These are phyloP conservation scores for Sepiola atlantica DNA, from an alignment of 2,888 invertebrate genomes.

Conservation along the genomic window DNA sequence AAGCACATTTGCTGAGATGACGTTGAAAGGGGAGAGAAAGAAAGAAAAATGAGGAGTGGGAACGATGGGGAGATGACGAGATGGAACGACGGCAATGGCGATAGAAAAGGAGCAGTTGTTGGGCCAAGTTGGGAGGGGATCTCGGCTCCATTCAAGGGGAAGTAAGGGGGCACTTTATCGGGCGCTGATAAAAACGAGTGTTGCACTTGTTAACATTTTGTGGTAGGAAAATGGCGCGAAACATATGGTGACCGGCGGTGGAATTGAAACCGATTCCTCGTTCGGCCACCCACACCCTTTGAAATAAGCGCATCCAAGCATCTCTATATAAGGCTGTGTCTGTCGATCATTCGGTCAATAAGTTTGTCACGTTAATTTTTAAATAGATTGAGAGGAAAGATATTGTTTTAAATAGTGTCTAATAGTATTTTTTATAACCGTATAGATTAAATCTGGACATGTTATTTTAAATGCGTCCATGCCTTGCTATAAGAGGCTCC, in stretches of 20 bases:
- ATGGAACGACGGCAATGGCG: background rate
- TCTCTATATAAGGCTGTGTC: too few relatives aligned
- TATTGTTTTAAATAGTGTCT: too few relatives aligned
- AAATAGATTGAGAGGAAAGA: too few relatives aligned
- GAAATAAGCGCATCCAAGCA: too few relatives aligned
- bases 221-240: background rate
- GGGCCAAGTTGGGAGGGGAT: background rate
- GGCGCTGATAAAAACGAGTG: constrained; percentile 2
- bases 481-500: too few relatives aligned
- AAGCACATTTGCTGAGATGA: background rate
- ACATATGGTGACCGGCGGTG: background rate
- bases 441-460: too few relatives aligned
- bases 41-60: background rate
- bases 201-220: background rate
- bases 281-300: background rate
- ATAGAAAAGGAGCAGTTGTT: background rate
- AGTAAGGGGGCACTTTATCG: background rate
- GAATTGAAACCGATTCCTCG: background rate
- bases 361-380: too few relatives aligned
- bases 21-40: background rate
- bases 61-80: background rate
- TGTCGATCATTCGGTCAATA: too few relatives aligned
- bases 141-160: background rate
- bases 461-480: too few relatives aligned
- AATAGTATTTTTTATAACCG: too few relatives aligned